These are phyloP conservation scores for Hemitrygon akajei DNA, from an alignment of 2,797 vertebrate genomes.

Conservation along the genomic window DNA sequence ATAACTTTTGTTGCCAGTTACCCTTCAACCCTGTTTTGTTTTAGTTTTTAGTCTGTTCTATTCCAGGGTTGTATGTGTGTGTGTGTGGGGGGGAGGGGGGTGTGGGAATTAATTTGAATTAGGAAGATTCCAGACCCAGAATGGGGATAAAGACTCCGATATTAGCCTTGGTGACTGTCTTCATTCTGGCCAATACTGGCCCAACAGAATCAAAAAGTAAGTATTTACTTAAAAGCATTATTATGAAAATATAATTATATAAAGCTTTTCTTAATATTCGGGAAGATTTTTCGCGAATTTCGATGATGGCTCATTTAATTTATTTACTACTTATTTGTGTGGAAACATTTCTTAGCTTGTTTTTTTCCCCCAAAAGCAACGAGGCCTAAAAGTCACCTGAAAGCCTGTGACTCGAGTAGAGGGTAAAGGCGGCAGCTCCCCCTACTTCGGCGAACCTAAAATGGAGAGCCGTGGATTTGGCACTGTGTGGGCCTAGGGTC, in stretches of 20 bases:
- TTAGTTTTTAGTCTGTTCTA: background rate
- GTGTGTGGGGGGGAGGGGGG: background rate
- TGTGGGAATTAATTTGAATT: background rate
- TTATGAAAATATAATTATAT: background rate
- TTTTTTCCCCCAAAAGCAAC: too few species aligned
- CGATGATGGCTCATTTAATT: background rate
- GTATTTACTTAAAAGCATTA: slow-evolving; percentile 44
- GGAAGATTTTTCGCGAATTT: background rate
- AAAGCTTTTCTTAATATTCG: background rate
- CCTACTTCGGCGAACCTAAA: background rate
- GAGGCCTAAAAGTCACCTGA: background rate
- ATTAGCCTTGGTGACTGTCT: slow-evolving; percentile 60
- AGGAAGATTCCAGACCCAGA: slow-evolving; percentile 46
- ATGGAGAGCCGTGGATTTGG: slow-evolving; percentile 23
- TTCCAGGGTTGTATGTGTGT: background rate
- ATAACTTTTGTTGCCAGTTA: background rate
- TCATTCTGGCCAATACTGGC: slow-evolving; percentile 60
- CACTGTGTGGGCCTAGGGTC: background rate
- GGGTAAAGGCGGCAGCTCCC: background rate
- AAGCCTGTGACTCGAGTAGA: slow-evolving; percentile 7
- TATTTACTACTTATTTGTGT: background rate
- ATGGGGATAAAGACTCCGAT: slow-evolving; percentile 59
- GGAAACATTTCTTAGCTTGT: background rate
- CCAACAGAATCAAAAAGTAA: slow-evolving; percentile 68
- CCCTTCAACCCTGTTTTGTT: background rate